Evolutionary conservation across 2,888 invertebrate species (phyloP).

Genomic region (Cosmorhoe ocellata): DNA sequence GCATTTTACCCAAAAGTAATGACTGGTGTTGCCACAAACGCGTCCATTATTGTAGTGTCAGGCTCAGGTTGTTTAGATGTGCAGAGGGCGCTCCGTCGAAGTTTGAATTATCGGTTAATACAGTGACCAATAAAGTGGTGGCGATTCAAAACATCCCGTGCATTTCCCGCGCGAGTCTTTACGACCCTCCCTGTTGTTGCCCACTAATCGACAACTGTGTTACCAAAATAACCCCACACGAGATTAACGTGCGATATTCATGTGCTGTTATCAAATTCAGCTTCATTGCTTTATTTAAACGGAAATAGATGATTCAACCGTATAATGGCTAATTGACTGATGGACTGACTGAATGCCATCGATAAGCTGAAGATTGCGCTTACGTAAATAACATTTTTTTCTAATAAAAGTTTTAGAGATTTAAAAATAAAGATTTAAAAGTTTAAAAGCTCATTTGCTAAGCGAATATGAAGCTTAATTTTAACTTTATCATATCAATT

Average conservation of each 20-base stretch:
- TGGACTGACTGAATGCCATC: too few species aligned
- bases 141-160: conserved; percentile 81
- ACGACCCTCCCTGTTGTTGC: conserved; percentile 64
- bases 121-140: conserved; percentile 71
- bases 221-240: conserved; percentile 73
- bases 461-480: too few species aligned
- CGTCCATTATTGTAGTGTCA: conserved; percentile 43
- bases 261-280: conserved; percentile 37
- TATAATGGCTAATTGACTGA: too few species aligned
- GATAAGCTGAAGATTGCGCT: too few species aligned
- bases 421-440: too few species aligned
- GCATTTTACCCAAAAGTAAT: conserved; percentile 3
- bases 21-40: conserved; percentile 24
- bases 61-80: conserved; percentile 53
- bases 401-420: too few species aligned
- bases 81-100: conserved; percentile 49
- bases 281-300: conserved; percentile 23
- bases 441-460: too few species aligned
- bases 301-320: conserved; percentile 9
- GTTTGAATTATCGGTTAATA: conserved; percentile 77
- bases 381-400: too few species aligned
- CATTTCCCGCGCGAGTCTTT: conserved; percentile 64
- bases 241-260: conserved; percentile 41
- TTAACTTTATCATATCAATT: too few species aligned
- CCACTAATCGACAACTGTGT: conserved; percentile 76